Evolutionary conservation across 30 jellyfish, hydroid and myxozoan genomes (phyloP).

Genomic region (Thelohanellus kitauei): DNA sequence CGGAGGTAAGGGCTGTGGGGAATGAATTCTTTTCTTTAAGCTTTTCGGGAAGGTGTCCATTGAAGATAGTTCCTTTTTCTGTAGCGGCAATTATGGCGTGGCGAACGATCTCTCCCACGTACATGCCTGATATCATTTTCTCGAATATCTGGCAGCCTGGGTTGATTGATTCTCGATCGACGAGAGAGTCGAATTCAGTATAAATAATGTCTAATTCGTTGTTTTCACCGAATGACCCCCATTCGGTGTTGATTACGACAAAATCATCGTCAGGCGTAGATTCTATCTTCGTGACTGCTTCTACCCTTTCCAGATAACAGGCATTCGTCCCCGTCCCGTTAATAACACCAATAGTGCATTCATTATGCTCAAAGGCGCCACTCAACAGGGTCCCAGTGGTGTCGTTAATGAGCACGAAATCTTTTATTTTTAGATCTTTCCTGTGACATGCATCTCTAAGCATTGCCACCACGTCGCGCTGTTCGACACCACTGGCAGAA

Average conservation of each 20-base stretch:
- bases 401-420: too few relatives aligned
- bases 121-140: too few relatives aligned
- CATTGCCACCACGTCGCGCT: constrained; percentile 26
- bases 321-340: constrained; percentile 97
- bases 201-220: constrained; percentile 28
- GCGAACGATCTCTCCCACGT: constrained; percentile 91
- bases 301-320: constrained; percentile 58
- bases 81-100: too few relatives aligned
- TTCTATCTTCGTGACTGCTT: constrained; percentile 33
- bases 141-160: constrained; percentile 89
- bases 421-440: too few relatives aligned
- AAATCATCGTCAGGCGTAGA: constrained; percentile 30
- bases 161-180: constrained; percentile 33
- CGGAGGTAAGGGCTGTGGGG: too few relatives aligned
- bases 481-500: constrained; percentile 66
- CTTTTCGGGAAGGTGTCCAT: too few relatives aligned
- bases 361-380: too few relatives aligned
- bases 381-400: too few relatives aligned
- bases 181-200: constrained; percentile 22
- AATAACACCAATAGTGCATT: constrained; percentile 54
- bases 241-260: constrained; percentile 69
- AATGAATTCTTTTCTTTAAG: too few relatives aligned
- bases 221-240: constrained; percentile 98
- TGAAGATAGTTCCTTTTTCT: too few relatives aligned
- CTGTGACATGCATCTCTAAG: constrained; percentile 34